Evolutionary conservation across 53 echinoderm and acorn worm genomes (phyloP), one percentile per base, ranked within the genome.

Genomic region (Zoroaster sp.): DNA sequence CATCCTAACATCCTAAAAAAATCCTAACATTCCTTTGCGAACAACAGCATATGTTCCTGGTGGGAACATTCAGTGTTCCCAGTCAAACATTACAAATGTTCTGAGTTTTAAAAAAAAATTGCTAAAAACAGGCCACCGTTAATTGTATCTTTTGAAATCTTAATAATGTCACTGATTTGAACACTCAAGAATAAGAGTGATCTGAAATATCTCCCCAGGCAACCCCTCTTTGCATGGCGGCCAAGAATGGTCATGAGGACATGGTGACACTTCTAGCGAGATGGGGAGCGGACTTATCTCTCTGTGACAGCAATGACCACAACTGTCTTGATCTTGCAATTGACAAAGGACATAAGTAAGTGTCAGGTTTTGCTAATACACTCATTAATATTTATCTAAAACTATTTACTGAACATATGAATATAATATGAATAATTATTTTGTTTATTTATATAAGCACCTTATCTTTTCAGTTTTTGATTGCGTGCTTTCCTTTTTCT

Each of bases 261-360:
- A 91, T 98, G 95, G 98, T 98, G 30, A 89, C 94, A 51, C 89
- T 95, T 3, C 90, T 97, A 28, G 46, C 94, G 8, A 92, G 95
- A 11, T 87, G 89, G 83, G 80, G 94, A 35, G 95, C 98, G 0
- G 93, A 95, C 73, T 63, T 97, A 11, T 80, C 87, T 3, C 69
- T 91, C 35, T 86, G 85, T 39, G 89, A 97, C 63, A 0, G 74
- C 13, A 69, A 74, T 10, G 69, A 89, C 13, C 87, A 90, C 12
- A 95, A 98, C 85, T 95, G 95, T 73, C 70, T 98, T 40, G 98
- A 95, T 66, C 66, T 92, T 65, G 98, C 98, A 34, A 95, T 98
- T 67, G 95, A 98, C 66, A 94, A 91, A 68, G 91, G 90, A 41
- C 93, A 92, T 69, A 80, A 87, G 94, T 95, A 54, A 90, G 92